These are phyloP conservation scores for Oreohelix idahoensis DNA, from an alignment of 1,140 invertebrate genomes.

Conservation along the genomic window DNA sequence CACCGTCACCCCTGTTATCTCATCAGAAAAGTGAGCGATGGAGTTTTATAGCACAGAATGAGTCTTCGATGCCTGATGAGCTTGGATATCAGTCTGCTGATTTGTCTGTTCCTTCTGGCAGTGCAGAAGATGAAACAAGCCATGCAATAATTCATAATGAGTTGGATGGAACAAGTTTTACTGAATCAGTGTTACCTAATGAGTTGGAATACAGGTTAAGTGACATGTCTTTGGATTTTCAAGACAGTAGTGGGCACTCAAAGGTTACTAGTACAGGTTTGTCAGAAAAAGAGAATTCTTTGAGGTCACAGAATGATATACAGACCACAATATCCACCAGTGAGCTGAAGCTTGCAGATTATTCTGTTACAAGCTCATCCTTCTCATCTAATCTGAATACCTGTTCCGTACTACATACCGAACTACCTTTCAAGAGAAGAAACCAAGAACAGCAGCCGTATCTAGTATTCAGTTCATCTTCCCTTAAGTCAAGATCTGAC, in stretches of 20 bases:
- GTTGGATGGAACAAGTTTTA: background rate
- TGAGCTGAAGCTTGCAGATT: background rate
- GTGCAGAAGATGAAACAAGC: background rate
- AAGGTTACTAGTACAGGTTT: background rate
- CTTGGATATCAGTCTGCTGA: background rate
- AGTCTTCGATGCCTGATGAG: background rate
- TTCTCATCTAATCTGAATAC: background rate
- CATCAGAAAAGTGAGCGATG: background rate
- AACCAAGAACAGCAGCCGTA: background rate
- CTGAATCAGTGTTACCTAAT: background rate
- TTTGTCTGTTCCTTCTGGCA: background rate
- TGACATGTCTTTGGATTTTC: conserved; percentile 29
- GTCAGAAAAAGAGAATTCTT: background rate
- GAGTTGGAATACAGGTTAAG: background rate
- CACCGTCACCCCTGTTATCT: background rate
- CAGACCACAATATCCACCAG: background rate
- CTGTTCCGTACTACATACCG: background rate
- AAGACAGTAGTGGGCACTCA: background rate
- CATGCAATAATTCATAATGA: background rate
- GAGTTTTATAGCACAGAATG: background rate
- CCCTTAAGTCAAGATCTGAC: background rate
- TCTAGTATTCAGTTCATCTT: background rate
- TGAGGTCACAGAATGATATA: background rate
- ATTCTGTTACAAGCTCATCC: background rate
- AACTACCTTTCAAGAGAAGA: background rate